phyloP scores from a whole-genome alignment of 2,888 invertebrate species.

The Eueremaeus valkanovi region DNA sequence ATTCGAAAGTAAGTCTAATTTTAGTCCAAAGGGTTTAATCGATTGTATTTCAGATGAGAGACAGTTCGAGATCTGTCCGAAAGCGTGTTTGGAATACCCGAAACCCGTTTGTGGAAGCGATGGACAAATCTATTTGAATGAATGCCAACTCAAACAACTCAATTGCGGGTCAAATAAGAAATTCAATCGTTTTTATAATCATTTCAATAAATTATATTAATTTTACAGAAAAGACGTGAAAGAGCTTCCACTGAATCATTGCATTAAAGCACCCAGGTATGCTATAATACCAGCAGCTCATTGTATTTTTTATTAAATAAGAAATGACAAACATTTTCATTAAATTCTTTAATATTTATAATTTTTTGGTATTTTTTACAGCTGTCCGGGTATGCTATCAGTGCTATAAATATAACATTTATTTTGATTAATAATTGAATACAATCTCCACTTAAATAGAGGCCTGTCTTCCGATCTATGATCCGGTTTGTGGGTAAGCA shows the following conservation, averaged over 20 bases:
- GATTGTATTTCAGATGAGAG: conserved; percentile 41
- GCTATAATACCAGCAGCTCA: background rate
- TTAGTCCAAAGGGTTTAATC: no score
- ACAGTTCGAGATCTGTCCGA: conserved; percentile 43
- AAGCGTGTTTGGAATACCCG: conserved; percentile 44
- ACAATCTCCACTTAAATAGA: conserved; percentile 5
- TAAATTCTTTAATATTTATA: background rate
- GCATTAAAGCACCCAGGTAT: conserved; percentile 41
- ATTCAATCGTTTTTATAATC: background rate
- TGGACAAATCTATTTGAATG: conserved; percentile 46
- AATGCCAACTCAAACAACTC: conserved; percentile 44
- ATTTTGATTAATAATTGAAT: background rate
- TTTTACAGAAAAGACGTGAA: conserved; percentile 38
- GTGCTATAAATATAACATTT: background rate
- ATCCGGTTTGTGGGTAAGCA: conserved; percentile 46
- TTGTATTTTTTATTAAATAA: no score
- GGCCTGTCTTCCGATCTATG: conserved; percentile 45
- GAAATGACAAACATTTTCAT: background rate
- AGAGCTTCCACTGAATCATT: conserved; percentile 40
- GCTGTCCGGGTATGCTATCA: conserved; percentile 33
- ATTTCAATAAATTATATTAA: background rate
- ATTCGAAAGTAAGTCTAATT: no score
- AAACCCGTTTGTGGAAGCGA: conserved; percentile 47
- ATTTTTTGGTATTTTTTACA: background rate
- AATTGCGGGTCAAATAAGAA: conserved; percentile 45